phyloP scores from a whole-genome alignment of 2,888 invertebrate species.

The Corbicula japonica region DNA sequence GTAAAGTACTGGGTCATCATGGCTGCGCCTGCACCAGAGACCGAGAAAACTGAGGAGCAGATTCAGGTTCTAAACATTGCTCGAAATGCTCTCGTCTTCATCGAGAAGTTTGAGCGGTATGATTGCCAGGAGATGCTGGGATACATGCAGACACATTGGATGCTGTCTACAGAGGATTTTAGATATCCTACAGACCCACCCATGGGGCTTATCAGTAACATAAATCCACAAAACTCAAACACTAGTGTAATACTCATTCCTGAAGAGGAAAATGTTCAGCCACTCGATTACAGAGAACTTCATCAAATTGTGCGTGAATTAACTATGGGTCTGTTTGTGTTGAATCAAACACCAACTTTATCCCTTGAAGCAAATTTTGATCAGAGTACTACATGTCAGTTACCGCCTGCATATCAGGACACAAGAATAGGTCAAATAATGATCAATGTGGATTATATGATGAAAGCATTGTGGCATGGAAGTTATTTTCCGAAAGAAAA shows the following conservation, averaged over 20 bases:
- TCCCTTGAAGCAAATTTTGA: constrained; percentile 86
- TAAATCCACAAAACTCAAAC: constrained; percentile 77
- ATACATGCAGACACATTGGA: constrained; percentile 82
- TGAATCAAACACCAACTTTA: constrained; percentile 85
- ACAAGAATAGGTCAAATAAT: constrained; percentile 85
- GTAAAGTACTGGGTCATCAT: constrained; percentile 21
- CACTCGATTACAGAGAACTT: constrained; percentile 84
- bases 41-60: constrained; percentile 62
- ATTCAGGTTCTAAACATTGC: constrained; percentile 51
- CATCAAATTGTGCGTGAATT: constrained; percentile 86
- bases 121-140: constrained; percentile 85
- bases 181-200: constrained; percentile 85
- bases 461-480: constrained; percentile 86
- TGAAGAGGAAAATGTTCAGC: constrained; percentile 66
- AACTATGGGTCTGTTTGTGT: constrained; percentile 84
- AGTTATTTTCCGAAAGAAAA: constrained; percentile 86
- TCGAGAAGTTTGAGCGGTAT: constrained; percentile 85
- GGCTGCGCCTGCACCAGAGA: constrained; percentile 29
- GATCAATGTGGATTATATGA: constrained; percentile 86
- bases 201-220: constrained; percentile 81
- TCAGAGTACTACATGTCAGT: constrained; percentile 83
- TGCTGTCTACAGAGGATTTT: constrained; percentile 85
- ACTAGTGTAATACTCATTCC: constrained; percentile 78
- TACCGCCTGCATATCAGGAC: constrained; percentile 85
- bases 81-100: constrained; percentile 74